Conservation (phyloP, 2,888 invertebrate species). For the Biston stratarius region DNA sequence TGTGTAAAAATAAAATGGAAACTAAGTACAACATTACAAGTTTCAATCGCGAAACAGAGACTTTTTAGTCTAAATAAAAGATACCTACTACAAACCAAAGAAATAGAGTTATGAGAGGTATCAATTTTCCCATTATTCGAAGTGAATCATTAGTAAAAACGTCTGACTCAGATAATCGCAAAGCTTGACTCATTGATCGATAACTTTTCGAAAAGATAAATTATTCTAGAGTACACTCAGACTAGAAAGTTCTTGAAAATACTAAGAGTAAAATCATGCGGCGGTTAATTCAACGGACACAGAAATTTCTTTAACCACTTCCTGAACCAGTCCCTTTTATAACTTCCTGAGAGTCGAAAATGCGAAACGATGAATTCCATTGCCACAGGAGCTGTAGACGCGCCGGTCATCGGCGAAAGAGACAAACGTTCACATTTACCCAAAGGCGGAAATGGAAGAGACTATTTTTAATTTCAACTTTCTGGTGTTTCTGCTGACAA, state of each 20-base stretch:
- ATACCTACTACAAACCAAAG: neutral
- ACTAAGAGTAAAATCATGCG: too few species aligned
- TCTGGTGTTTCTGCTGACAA: conserved; percentile 30
- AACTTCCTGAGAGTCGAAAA: conserved; percentile 28
- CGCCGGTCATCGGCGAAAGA: conserved; percentile 57
- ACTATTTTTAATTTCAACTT: conserved; percentile 78
- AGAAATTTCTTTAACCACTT: conserved; percentile 15
- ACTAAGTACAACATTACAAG: neutral
- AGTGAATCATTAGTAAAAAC: conserved; percentile 50
- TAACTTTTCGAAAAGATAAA: conserved; percentile 35
- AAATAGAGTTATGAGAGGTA: conserved; percentile 17
- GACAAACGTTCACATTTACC: conserved; percentile 76
- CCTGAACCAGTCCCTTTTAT: conserved; percentile 22
- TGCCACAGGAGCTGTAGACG: conserved; percentile 58
- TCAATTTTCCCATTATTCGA: conserved; percentile 17
- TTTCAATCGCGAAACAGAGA: neutral
- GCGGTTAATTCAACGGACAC: conserved; percentile 8
- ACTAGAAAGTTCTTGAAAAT: too few species aligned
- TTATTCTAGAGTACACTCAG: neutral
- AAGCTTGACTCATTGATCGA: conserved; percentile 61
- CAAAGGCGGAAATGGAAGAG: conserved; percentile 78
- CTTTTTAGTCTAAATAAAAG: neutral
- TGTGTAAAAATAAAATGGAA: conserved; percentile 10
- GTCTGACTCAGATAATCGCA: conserved; percentile 26
- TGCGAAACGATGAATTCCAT: conserved; percentile 42